Evolutionary conservation across 2,888 invertebrate species (phyloP).

Genomic region (Diarsia brunnea): DNA sequence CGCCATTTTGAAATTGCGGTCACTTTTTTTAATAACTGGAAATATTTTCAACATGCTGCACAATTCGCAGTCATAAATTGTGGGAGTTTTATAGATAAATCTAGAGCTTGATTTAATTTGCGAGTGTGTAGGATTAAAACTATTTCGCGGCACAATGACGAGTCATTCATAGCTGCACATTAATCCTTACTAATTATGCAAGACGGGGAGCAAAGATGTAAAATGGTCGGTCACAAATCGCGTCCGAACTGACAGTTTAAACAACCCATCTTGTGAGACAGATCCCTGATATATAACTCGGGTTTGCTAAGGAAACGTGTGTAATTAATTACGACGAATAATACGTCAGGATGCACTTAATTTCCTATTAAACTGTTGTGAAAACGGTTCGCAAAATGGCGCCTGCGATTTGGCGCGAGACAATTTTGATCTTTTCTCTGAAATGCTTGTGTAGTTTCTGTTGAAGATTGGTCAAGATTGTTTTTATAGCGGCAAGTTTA

Average conservation of each 20-base stretch:
- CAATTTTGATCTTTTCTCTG: slow-evolving; percentile 65
- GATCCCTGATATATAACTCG: slow-evolving; percentile 86
- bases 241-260: slow-evolving; percentile 88
- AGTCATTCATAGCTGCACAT: slow-evolving; percentile 87
- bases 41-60: slow-evolving; percentile 48
- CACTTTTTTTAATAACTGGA: slow-evolving; percentile 52
- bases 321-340: slow-evolving; percentile 88
- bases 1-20: slow-evolving; percentile 39
- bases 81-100: slow-evolving; percentile 62
- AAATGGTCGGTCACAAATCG: slow-evolving; percentile 89
- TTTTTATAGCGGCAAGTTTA: slow-evolving; percentile 37
- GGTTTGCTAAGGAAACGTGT: slow-evolving; percentile 84
- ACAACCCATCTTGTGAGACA: slow-evolving; percentile 88
- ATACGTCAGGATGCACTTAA: slow-evolving; percentile 88
- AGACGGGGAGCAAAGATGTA: slow-evolving; percentile 88
- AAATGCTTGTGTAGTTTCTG: slow-evolving; percentile 51
- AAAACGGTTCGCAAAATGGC: slow-evolving; percentile 79
- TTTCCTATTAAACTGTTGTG: slow-evolving; percentile 87
- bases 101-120: slow-evolving; percentile 64
- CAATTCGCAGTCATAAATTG: slow-evolving; percentile 55
- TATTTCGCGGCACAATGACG: slow-evolving; percentile 83
- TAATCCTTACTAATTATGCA: slow-evolving; percentile 90
- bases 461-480: slow-evolving; percentile 36
- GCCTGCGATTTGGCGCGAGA: slow-evolving; percentile 61
- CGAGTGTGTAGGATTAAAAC: slow-evolving; percentile 75